Evolutionary conservation across 1,140 invertebrate genomes (phyloP), one percentile per base, ranked within the genome.

Genomic region (Tetraneura akinire): DNA sequence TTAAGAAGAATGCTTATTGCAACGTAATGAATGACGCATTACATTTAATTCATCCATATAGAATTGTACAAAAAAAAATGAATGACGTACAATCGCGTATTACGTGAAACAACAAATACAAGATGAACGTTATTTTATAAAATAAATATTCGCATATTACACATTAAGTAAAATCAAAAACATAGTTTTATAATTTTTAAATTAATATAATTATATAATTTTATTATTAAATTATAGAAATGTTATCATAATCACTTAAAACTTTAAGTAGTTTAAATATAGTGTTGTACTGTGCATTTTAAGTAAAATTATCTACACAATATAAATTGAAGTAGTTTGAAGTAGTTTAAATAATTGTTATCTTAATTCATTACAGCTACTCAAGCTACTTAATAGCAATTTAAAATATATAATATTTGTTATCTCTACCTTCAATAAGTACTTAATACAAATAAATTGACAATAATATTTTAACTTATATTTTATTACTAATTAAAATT

Each of bases 291-390:
- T 64, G 9, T 10, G 4, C 16, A 37, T 64, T 64, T 37, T 4
- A 11, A 13, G 9, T 0, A 64, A n/a, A 64, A n/a, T 13, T 13
- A 29, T 11, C 21, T 37, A 64, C 62, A 37, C 32, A 37, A 64
- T 64, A 42, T 37, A n/a, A 64, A 29, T 64, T 64, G 32, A 37
- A 64, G 62, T 21, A 64, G 62, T 8, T 64, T 29, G n/a, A n/a
- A n/a, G n/a, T n/a, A n/a, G n/a, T 42, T 64, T 37, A 64, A 64
- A 64, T n/a, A 9, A 0, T 16, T 37, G 10, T 64, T 64, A 64
- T 64, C 62, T 64, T 64, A 64, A 37, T 64, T 64, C 3, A 14
- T 37, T 64, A 64, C 32, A 64, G n/a, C 18, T 37, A n/a, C n/a
- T 37, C 18, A 14, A 62, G n/a, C 37, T 37, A 64, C 29, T 64